phyloP scores from a whole-genome alignment of 2,888 invertebrate genomes.

The Macrosiphum euphorbiae region DNA sequence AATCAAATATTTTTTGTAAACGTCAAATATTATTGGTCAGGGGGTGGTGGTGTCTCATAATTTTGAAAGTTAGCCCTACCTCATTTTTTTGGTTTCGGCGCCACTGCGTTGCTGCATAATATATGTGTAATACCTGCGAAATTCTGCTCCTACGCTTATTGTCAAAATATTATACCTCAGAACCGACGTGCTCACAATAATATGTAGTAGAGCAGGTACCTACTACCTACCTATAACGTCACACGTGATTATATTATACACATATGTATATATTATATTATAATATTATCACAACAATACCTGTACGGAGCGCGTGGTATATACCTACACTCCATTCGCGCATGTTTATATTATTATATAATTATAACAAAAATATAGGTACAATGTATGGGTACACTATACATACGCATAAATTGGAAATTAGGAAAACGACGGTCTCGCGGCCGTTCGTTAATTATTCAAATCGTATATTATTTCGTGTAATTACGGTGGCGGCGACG shows the following conservation, averaged over 20 bases:
- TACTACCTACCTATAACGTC: neutral
- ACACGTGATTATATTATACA: neutral
- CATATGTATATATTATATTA: too few relatives aligned
- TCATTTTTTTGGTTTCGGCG: too few relatives aligned
- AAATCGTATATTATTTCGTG: conserved; percentile 19
- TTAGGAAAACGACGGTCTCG: neutral
- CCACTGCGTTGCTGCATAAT: too few relatives aligned
- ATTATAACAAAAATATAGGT: neutral
- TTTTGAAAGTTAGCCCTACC: too few relatives aligned
- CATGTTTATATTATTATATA: neutral
- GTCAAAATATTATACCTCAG: conserved; percentile 12
- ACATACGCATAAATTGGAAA: neutral
- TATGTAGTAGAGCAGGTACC: neutral
- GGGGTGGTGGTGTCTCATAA: too few relatives aligned
- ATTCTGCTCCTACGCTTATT: neutral
- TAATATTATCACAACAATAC: neutral
- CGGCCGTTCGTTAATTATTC: conserved; percentile 42
- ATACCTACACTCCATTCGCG: neutral
- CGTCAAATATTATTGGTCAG: too few relatives aligned
- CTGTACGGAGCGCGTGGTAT: neutral
- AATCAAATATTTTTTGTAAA: too few relatives aligned
- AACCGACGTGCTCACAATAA: conserved; percentile 3
- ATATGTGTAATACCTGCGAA: neutral
- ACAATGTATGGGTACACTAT: neutral
- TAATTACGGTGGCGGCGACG: neutral